A percentile compares a stretch with the other conserved stretches of the same genome.
phyloP scores from a whole-genome alignment of 2,888 invertebrate genomes.

The Papilio elwesi region DNA sequence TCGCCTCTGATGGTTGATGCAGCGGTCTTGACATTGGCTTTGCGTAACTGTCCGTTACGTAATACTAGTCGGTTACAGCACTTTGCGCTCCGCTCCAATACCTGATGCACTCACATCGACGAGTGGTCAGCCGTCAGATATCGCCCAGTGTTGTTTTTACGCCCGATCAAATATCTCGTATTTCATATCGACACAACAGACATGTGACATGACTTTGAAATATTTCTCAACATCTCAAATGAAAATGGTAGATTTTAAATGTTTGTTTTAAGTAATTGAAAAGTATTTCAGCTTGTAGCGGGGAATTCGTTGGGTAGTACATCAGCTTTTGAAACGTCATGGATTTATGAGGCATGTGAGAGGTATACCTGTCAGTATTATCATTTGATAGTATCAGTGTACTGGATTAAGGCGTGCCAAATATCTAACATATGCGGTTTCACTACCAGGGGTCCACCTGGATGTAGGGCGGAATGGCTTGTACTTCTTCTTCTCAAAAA shows the following conservation, averaged over 20 bases:
- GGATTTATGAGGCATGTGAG: too few relatives aligned
- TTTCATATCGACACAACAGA: background rate
- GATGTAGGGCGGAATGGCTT: too few relatives aligned
- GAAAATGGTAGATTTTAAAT: background rate
- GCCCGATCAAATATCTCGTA: background rate
- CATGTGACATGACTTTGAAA: background rate
- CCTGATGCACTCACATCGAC: conserved; percentile 17
- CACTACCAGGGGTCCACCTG: too few relatives aligned
- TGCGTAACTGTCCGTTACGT: conserved; percentile 65
- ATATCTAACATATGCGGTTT: too few relatives aligned
- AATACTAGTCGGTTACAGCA: conserved; percentile 47
- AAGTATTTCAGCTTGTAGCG: too few relatives aligned
- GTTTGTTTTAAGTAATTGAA: background rate
- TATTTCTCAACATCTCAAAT: background rate
- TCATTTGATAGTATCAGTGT: too few relatives aligned
- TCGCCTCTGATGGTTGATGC: conserved; percentile 51
- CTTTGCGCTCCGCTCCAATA: conserved; percentile 19
- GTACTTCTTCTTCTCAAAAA: too few relatives aligned
- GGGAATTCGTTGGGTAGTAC: too few relatives aligned
- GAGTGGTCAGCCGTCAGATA: background rate
- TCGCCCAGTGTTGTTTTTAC: background rate
- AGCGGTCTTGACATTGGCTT: conserved; percentile 78
- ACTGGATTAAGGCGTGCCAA: too few relatives aligned
- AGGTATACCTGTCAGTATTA: too few relatives aligned
- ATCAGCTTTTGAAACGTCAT: too few relatives aligned